Percentiles rank a stretch among this genome's conserved stretches.
Evolutionary conservation across 2,113 vertebrate genomes (phyloP).

Genomic region (Pomatorhinus ruficollis): DNA sequence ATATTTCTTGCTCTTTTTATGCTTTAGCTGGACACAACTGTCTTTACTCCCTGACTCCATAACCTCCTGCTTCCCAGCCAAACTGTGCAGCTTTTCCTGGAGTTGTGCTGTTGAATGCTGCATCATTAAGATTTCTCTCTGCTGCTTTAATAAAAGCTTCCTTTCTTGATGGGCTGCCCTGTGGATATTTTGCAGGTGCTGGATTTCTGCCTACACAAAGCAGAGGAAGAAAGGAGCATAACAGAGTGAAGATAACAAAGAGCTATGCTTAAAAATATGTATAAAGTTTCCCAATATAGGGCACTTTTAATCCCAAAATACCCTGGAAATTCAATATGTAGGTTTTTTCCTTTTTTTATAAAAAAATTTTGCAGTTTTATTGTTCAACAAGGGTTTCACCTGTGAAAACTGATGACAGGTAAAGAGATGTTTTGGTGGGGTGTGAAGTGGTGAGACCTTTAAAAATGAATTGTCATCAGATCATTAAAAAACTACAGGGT

Average conservation of each 20-base stretch:
- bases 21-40: background rate
- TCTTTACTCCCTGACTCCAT: background rate
- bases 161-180: conserved; percentile 52
- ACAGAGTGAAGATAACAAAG: background rate
- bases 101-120: conserved; percentile 4
- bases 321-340: background rate
- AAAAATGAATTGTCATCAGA: background rate
- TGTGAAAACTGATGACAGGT: background rate
- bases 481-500: background rate
- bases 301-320: background rate
- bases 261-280: background rate
- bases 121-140: conserved; percentile 53
- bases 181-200: conserved; percentile 33
- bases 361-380: background rate
- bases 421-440: background rate
- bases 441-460: background rate
- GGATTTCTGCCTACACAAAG: conserved; percentile 67
- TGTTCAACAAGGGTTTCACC: background rate
- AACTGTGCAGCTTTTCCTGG: conserved; percentile 14
- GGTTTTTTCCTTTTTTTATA: background rate
- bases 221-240: background rate
- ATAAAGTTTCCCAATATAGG: background rate
- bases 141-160: conserved; percentile 68
- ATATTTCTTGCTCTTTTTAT: background rate
- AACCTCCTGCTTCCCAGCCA: background rate